phyloP scores from a whole-genome alignment of 2,113 vertebrate genomes.

The Stomatorhinus ivindoensis region DNA sequence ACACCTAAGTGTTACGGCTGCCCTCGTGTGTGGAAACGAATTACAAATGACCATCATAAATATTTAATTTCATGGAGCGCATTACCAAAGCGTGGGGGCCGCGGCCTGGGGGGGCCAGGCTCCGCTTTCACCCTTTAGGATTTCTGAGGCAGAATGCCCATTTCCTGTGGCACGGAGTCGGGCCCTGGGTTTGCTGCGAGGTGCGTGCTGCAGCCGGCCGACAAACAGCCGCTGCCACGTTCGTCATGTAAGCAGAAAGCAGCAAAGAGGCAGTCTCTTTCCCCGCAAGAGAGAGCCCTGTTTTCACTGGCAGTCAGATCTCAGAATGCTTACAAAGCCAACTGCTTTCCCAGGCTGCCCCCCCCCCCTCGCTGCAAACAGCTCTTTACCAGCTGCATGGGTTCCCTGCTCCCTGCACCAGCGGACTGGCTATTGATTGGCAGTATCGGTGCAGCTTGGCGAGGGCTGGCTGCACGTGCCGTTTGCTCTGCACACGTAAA shows the following conservation, averaged over 20 bases:
- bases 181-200: neutral
- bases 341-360: neutral
- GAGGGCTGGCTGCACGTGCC: neutral
- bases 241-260: slow-evolving; percentile 12
- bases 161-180: neutral
- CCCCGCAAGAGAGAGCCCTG: neutral
- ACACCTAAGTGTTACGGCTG: neutral
- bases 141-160: neutral
- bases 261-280: neutral
- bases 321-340: slow-evolving; percentile 8
- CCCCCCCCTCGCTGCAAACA: neutral
- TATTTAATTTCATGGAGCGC: slow-evolving; percentile 31
- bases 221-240: neutral
- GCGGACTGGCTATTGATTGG: slow-evolving; percentile 24
- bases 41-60: slow-evolving; percentile 40
- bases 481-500: slow-evolving; percentile 18
- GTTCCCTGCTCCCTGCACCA: slow-evolving; percentile 14
- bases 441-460: neutral
- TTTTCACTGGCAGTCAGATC: neutral
- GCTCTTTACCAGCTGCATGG: slow-evolving; percentile 10
- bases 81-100: slow-evolving; percentile 23
- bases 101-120: neutral
- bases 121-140: neutral
- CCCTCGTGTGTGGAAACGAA: slow-evolving; percentile 34
- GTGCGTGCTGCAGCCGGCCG: neutral